Conservation (phyloP, 2,113 vertebrate genomes). For the Canis aureus region DNA sequence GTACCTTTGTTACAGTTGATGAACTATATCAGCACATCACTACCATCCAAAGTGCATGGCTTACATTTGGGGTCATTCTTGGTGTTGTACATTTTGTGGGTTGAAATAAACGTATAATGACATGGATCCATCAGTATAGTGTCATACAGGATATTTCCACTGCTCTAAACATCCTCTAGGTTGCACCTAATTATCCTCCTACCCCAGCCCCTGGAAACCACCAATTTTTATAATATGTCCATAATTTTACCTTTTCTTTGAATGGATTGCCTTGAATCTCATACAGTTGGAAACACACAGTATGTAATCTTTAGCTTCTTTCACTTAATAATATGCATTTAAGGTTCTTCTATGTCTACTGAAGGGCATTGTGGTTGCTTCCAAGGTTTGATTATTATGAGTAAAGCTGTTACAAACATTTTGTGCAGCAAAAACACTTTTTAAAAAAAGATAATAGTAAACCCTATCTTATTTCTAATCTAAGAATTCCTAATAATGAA, state of each 20-base stretch:
- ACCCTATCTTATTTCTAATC: not conserved
- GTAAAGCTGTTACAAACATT: not conserved
- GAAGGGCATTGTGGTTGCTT: not conserved
- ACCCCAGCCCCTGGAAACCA: not conserved
- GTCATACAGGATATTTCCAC: not conserved
- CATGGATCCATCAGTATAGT: not conserved
- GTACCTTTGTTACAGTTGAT: not conserved
- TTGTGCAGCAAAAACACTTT: not conserved
- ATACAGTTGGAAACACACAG: not conserved
- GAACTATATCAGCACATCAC: not conserved
- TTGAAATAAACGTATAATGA: not conserved
- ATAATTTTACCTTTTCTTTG: not conserved
- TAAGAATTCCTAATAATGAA: constrained; percentile 27
- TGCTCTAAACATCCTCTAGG: not conserved
- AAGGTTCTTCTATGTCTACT: not conserved
- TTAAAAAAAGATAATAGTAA: constrained; percentile 26
- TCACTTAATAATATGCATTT: not conserved
- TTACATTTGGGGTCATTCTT: not conserved
- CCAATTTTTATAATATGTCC: not conserved
- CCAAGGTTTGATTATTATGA: not conserved
- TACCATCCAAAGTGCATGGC: not conserved
- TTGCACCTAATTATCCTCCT: not conserved
- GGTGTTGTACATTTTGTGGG: not conserved
- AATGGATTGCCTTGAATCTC: not conserved
- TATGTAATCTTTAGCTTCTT: not conserved